Evolutionary conservation across 2,797 vertebrate species (phyloP).

Genomic region (Lophius americanus): DNA sequence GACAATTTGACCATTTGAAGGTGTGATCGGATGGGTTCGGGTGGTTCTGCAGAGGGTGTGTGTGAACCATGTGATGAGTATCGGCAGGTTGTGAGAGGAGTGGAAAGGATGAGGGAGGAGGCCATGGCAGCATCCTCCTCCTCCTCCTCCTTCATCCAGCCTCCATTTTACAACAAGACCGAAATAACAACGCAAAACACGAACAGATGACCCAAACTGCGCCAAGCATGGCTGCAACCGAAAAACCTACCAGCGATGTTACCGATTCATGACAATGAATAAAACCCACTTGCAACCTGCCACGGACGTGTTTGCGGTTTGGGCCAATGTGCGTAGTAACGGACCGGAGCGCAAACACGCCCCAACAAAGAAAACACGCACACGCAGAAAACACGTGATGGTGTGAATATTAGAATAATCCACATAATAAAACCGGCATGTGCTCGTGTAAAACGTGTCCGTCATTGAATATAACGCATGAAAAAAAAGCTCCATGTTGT

Average conservation of each 20-base stretch:
- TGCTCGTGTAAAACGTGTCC: accelerated
- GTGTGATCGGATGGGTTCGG: too few species aligned
- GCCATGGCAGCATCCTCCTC: constrained; percentile 48
- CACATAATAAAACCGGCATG: accelerated
- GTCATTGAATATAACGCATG: background rate
- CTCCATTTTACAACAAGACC: constrained; percentile 66
- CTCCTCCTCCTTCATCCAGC: constrained; percentile 41
- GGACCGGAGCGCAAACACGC: constrained; percentile 34
- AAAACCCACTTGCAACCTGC: accelerated
- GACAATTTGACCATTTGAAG: too few species aligned
- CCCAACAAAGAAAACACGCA: constrained; percentile 45
- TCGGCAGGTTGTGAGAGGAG: constrained; percentile 27
- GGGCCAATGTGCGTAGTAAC: constrained; percentile 62
- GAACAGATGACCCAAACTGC: accelerated
- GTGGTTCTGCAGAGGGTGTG: background rate
- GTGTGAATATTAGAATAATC: accelerated
- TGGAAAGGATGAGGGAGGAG: constrained; percentile 32
- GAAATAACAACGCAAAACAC: background rate
- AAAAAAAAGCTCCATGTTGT: background rate
- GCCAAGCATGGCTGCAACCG: accelerated
- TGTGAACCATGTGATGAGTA: constrained; percentile 6
- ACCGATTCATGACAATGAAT: accelerated
- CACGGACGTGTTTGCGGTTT: background rate
- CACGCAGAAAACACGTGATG: background rate
- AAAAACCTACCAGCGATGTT: accelerated